Percentiles rank a stretch among this genome's conserved stretches.
Evolutionary conservation across 2,888 invertebrate genomes (phyloP).

Genomic region (Pterostichus niger): DNA sequence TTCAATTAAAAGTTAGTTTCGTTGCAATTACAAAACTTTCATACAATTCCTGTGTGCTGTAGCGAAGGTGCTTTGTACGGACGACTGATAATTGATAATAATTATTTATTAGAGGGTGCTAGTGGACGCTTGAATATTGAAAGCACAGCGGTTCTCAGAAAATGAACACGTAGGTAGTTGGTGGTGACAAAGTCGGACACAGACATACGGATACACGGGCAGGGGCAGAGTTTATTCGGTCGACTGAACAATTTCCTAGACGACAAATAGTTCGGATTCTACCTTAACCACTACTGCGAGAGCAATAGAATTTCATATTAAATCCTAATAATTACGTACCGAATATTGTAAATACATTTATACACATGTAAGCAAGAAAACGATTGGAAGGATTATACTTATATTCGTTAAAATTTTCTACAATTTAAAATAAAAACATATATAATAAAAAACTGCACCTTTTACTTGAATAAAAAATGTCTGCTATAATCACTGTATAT

Average conservation of each 20-base stretch:
- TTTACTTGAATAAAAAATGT: too few relatives aligned
- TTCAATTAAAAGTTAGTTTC: background rate
- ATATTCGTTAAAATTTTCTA: too few relatives aligned
- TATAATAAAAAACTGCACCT: too few relatives aligned
- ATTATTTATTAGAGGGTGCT: constrained; percentile 52
- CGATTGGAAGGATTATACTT: too few relatives aligned
- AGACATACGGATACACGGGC: background rate
- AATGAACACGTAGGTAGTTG: constrained; percentile 45
- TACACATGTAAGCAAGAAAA: too few relatives aligned
- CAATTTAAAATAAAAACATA: too few relatives aligned
- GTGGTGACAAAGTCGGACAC: constrained; percentile 48
- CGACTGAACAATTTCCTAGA: constrained; percentile 26
- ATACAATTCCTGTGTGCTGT: background rate
- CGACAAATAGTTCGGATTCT: constrained; percentile 1
- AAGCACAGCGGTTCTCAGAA: constrained; percentile 34
- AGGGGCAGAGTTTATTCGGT: background rate
- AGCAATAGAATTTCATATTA: background rate
- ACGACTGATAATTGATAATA: constrained; percentile 51
- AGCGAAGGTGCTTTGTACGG: constrained; percentile 2
- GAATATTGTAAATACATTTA: too few relatives aligned
- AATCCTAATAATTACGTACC: background rate
- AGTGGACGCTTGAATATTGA: background rate
- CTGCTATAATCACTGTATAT: too few relatives aligned
- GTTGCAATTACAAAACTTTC: background rate
- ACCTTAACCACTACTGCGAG: background rate